phyloP scores from a whole-genome alignment of 2,888 invertebrate genomes.

The Copidosoma aretas region DNA sequence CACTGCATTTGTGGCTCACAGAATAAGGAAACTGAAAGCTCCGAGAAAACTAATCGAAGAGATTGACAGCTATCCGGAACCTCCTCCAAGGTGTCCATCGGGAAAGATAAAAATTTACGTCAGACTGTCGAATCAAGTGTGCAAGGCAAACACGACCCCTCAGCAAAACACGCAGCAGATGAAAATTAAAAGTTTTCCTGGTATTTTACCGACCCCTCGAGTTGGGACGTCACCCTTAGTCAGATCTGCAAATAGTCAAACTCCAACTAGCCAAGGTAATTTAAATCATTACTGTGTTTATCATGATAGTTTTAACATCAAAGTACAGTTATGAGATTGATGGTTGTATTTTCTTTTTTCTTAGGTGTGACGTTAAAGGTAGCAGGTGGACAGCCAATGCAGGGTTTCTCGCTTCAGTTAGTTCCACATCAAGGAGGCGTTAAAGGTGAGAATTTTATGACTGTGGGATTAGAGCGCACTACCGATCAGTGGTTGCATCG shows the following conservation, averaged over 20 bases:
- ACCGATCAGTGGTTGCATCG: slow-evolving; percentile 38
- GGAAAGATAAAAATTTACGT: slow-evolving; percentile 72
- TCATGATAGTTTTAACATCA: not conserved
- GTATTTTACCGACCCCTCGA: slow-evolving; percentile 56
- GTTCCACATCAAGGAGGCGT: slow-evolving; percentile 67
- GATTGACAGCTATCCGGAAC: slow-evolving; percentile 68
- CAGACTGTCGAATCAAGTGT: slow-evolving; percentile 59
- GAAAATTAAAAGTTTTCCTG: slow-evolving; percentile 56
- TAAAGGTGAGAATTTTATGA: slow-evolving; percentile 60
- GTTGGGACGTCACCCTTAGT: slow-evolving; percentile 61
- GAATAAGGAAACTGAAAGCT: slow-evolving; percentile 77
- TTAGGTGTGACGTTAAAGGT: slow-evolving; percentile 59
- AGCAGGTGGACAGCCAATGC: slow-evolving; percentile 60
- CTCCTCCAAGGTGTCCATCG: slow-evolving; percentile 71
- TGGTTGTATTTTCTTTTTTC: too few relatives aligned
- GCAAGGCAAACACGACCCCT: slow-evolving; percentile 46
- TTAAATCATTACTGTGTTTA: slow-evolving; percentile 10
- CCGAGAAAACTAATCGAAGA: slow-evolving; percentile 75
- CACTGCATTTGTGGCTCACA: slow-evolving; percentile 85
- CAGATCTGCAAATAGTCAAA: slow-evolving; percentile 55
- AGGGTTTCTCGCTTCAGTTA: slow-evolving; percentile 65
- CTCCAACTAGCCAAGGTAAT: slow-evolving; percentile 55
- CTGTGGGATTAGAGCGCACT: slow-evolving; percentile 58
- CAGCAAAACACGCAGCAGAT: slow-evolving; percentile 46
- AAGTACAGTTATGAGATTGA: too few relatives aligned